Base-by-base conservation (phyloP, 2,113 vertebrate species). In the Oryzias curvinotus region DNA sequence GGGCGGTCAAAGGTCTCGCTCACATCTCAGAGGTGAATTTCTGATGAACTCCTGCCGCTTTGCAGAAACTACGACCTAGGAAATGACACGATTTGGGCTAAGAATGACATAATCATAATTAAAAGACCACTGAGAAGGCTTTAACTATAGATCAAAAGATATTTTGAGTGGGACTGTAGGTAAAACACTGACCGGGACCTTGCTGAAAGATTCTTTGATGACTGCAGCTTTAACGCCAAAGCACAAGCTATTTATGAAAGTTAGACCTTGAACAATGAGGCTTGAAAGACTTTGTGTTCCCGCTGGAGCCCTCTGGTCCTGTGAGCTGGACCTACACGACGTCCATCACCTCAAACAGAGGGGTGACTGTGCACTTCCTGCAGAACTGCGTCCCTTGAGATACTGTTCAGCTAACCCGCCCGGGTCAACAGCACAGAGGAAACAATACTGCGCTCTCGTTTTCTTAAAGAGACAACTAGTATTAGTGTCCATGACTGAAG, bases 401-500 rank as follows among this genome's bases (percentile, higher is more conserved):
- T 14, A 46, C 42, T 17, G 43, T 18, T 64, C 25, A 47, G 25
- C 14, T 54, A 47, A 30, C n/a, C 41, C n/a, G 25, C 49, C 14
- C 7, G 4, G 36, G 17, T 62, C 5, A 42, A 48, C 25, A 17
- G 50, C 15, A 25, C 26, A n/a, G 28, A 13, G n/a, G 17, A 15
- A 15, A 8, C 18, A 19, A 3, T 19, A 18, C 19, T 12, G 3
- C 18, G 10, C 8, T 10, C 16, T 47, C 1, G 5, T 47, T 47
- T 47, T 16, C 17, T 47, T 47, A 47, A 36, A 36, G 36, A 36
- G 36, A 36, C 36, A 36, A 12, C 10, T 36, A 36, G 36, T 10
- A 36, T 36, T 36, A 36, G 36, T 10, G 3, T 36, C 8, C 10
- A 70, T 42, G 66, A 53, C 61, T 60, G 7, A 61, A 60, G 4